A percentile compares a stretch with the other conserved stretches of the same genome.
phyloP scores from a whole-genome alignment of 1,140 invertebrate genomes.

The Drosophila ficusphila region DNA sequence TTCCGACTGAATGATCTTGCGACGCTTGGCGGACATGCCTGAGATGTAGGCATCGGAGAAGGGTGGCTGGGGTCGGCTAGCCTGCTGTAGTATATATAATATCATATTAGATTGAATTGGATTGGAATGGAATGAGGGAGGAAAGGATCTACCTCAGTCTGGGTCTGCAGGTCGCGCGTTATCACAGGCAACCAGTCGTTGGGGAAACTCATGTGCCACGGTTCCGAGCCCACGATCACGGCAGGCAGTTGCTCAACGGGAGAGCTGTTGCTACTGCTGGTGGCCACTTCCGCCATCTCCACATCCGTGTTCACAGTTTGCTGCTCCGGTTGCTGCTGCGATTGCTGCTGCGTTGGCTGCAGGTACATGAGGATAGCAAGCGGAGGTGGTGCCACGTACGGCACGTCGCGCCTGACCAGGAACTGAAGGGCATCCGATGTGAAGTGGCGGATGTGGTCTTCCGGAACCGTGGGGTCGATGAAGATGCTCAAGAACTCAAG shows the following conservation, averaged over 20 bases:
- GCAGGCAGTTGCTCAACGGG: slow-evolving; percentile 81
- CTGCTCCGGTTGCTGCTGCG: slow-evolving; percentile 12
- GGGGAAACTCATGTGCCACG: slow-evolving; percentile 86
- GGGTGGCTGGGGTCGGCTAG: slow-evolving; percentile 48
- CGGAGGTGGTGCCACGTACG: slow-evolving; percentile 52
- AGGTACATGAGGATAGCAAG: slow-evolving; percentile 31
- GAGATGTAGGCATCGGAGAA: slow-evolving; percentile 94
- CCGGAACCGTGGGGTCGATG: slow-evolving; percentile 62
- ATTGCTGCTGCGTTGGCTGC: slow-evolving; percentile 13
- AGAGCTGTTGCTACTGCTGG: slow-evolving; percentile 35
- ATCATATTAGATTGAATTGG: too few relatives aligned
- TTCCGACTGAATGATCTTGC: slow-evolving; percentile 87
- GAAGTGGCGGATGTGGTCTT: too few relatives aligned
- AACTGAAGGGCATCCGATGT: slow-evolving; percentile 70
- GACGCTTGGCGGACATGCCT: slow-evolving; percentile 91
- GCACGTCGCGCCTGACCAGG: slow-evolving; percentile 59
- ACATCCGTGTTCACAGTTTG: slow-evolving; percentile 59
- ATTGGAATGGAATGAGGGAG: neutral
- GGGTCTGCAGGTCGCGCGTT: slow-evolving; percentile 88
- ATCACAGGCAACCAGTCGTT: slow-evolving; percentile 93
- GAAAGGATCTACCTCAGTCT: slow-evolving; percentile 85
- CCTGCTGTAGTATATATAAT: slow-evolving; percentile 1
- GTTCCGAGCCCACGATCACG: slow-evolving; percentile 85
- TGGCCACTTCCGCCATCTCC: slow-evolving; percentile 66
- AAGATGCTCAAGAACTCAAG: slow-evolving; percentile 66